Evolutionary conservation across 2,888 invertebrate species (phyloP).

Genomic region (Euzetes globulus): DNA sequence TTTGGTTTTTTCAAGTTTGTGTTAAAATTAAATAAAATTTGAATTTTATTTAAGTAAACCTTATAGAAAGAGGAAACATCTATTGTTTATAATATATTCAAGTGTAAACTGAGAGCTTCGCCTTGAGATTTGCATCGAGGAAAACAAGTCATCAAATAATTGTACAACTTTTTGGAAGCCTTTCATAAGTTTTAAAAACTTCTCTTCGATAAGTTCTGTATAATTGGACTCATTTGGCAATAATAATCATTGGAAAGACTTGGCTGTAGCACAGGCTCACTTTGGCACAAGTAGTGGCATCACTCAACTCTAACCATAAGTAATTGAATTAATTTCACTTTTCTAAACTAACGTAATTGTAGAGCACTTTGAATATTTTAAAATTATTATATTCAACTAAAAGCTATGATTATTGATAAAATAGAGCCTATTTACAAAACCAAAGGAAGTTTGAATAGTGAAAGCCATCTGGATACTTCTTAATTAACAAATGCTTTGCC

Average conservation of each 20-base stretch:
- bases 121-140: constrained; percentile 6
- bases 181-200: neutral
- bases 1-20: too few relatives aligned
- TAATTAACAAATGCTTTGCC: neutral
- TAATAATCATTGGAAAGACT: neutral
- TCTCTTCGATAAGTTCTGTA: neutral
- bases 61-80: neutral
- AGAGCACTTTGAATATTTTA: too few relatives aligned
- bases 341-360: neutral
- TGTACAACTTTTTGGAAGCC: neutral
- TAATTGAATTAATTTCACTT: neutral
- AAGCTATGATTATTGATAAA: too few relatives aligned
- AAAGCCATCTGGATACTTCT: neutral
- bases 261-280: neutral
- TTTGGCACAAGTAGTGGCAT: neutral
- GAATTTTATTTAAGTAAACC: too few relatives aligned
- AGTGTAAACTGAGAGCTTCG: neutral
- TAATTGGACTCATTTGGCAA: constrained; percentile 4
- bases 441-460: neutral
- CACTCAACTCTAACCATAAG: neutral
- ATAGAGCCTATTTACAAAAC: too few relatives aligned
- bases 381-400: too few relatives aligned
- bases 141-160: constrained; percentile 1
- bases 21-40: too few relatives aligned
- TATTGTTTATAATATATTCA: neutral